Evolutionary conservation across 2,888 invertebrate species (phyloP).

Genomic region (Anorthoa munda): DNA sequence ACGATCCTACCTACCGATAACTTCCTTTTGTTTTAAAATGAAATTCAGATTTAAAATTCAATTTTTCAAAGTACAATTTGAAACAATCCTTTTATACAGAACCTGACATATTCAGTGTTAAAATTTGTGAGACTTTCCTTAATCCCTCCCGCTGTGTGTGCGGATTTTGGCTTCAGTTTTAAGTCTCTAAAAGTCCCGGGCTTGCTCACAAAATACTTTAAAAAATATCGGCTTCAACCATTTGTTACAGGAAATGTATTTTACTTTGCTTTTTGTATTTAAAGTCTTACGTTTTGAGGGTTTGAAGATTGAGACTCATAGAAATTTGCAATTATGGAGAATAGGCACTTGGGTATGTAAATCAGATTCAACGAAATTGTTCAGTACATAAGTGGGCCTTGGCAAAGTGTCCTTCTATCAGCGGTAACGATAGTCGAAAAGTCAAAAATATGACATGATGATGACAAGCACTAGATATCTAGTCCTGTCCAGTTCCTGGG

Average conservation of each 20-base stretch:
- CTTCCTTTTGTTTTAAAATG: not conserved
- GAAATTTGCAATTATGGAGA: no score
- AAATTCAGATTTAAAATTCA: conserved; percentile 14
- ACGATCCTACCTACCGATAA: not conserved
- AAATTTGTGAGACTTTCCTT: conserved; percentile 29
- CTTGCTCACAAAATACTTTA: conserved; percentile 26
- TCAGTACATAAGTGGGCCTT: no score
- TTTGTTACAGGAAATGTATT: conserved; percentile 29
- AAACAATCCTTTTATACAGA: conserved; percentile 23
- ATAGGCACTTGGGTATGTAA: no score
- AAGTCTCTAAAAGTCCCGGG: conserved; percentile 31
- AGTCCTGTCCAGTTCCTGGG: no score
- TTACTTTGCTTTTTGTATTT: not conserved
- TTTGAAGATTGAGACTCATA: no score
- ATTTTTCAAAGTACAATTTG: conserved; percentile 23
- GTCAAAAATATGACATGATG: no score
- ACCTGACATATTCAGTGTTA: conserved; percentile 42
- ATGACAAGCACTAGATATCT: no score
- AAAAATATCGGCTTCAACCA: conserved; percentile 26
- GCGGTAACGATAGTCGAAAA: no score
- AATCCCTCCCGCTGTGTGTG: conserved; percentile 50
- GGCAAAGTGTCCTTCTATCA: no score
- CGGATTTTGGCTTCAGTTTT: conserved; percentile 41
- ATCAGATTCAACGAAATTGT: no score
- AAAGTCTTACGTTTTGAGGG: not conserved